These are phyloP conservation scores for Mirza zaza DNA, from an alignment of 2,113 vertebrate species.

Conservation along the genomic window DNA sequence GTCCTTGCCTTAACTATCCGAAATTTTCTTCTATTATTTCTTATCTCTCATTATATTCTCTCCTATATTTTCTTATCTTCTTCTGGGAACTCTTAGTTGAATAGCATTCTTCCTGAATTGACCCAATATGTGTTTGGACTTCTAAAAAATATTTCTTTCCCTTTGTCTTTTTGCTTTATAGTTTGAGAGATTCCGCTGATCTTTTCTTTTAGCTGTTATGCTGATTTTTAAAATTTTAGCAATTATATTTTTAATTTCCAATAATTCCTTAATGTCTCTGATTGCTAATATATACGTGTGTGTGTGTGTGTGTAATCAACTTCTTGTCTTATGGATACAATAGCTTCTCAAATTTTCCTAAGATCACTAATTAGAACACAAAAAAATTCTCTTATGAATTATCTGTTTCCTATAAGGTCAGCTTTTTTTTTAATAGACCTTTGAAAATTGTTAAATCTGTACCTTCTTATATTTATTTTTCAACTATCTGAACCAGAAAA, in stretches of 20 bases:
- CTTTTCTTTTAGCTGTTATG: not conserved
- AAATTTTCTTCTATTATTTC: not conserved
- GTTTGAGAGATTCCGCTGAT: not conserved
- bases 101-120: not conserved
- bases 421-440: not conserved
- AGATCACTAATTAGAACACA: not conserved
- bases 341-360: not conserved
- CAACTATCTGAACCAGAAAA: constrained; percentile 1
- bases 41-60: not conserved
- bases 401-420: not conserved
- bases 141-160: not conserved
- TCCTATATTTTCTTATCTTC: not conserved
- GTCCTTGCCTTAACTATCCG: not conserved
- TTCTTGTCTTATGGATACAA: not conserved
- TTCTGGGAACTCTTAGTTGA: not conserved
- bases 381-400: not conserved
- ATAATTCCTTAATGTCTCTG: not conserved
- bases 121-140: not conserved
- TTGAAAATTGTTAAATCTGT: constrained; percentile 11
- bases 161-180: not conserved
- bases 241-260: not conserved
- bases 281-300: not conserved
- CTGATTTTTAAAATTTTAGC: not conserved
- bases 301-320: not conserved
- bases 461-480: constrained; percentile 22